phyloP scores from a whole-genome alignment of 2,113 vertebrate species.

The Meleagris gallopavo region DNA sequence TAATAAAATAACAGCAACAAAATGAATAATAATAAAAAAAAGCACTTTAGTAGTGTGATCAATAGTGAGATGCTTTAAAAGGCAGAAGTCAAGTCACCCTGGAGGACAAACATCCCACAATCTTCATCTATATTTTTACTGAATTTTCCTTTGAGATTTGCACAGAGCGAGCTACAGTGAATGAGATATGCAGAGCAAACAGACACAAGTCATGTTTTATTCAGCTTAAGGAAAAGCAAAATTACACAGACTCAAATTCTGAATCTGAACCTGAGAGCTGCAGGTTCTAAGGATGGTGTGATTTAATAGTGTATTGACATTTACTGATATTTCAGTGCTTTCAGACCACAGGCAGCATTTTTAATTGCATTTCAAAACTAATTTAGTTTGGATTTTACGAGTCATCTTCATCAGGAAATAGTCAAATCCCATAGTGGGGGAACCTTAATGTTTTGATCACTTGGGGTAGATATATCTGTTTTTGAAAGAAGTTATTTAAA shows the following conservation, averaged over 20 bases:
- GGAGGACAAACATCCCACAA: background rate
- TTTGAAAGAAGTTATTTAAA: background rate
- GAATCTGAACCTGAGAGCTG: background rate
- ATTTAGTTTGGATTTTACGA: constrained; percentile 10
- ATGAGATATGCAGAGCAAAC: constrained; percentile 14
- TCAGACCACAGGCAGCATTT: background rate
- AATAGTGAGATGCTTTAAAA: background rate
- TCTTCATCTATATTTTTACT: background rate
- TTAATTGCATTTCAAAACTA: background rate
- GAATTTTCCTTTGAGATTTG: background rate
- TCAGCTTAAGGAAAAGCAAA: background rate
- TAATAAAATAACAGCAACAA: background rate
- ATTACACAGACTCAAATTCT: background rate
- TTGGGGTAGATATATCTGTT: background rate
- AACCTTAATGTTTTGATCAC: background rate
- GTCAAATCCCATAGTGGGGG: background rate
- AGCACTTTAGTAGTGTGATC: background rate
- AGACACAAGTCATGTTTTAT: constrained; percentile 40
- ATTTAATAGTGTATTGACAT: background rate
- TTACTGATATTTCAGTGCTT: background rate
- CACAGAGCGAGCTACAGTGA: background rate
- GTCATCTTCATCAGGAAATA: background rate
- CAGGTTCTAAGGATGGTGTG: background rate
- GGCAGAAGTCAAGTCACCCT: background rate
- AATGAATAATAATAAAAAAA: background rate